Base-by-base conservation (phyloP, 2,113 vertebrate genomes). In the Ranitomeya imitator region DNA sequence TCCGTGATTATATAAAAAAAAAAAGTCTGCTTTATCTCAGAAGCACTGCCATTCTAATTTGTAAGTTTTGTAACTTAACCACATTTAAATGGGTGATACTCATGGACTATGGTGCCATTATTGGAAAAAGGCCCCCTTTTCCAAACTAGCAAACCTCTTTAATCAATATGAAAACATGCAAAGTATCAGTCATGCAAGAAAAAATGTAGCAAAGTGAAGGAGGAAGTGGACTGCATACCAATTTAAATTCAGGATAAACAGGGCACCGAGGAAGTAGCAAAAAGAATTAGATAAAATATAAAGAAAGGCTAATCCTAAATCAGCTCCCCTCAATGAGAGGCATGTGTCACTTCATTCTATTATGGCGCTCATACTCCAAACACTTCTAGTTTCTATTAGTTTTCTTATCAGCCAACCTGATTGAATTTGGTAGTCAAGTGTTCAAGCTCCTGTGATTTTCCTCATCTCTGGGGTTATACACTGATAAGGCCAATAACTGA, bases 401-500 rank as follows among this genome's bases (percentile, higher is more conserved):
- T 92, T 88, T 86, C 90, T 92, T 93, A 92, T 91, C 89, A 90
- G 86, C 85, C 85, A 85, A 88, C 91, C 83, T 91, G 91, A 92
- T 93, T 93, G 91, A 93, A 92, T 93, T 94, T 91, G 85, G 91
- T 93, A 93, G 92, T 90, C 90, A 92, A 92, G 90, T 86, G 83
- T 91, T 90, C 79, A 89, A 89, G 87, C 91, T 90, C 89, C 91
- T 90, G 89, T 89, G 91, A 92, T 92, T 93, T 93, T 86, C 91
- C 87, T 90, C 92, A 92, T 93, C 92, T 92, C 92, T 81, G 79
- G 90, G 90, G 91, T 91, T 92, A 92, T 87, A 91, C 83, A 78
- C 88, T 90, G 93, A 93, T 93, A 94, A 93, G 83, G 90, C 89
- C 86, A 93, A 93, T 93, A 93, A 93, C 88, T 93, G 92, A 88